Percentiles rank a stretch among this genome's conserved stretches.
Evolutionary conservation across 2,888 invertebrate genomes (phyloP).

Genomic region (Drosophila mercatorum): DNA sequence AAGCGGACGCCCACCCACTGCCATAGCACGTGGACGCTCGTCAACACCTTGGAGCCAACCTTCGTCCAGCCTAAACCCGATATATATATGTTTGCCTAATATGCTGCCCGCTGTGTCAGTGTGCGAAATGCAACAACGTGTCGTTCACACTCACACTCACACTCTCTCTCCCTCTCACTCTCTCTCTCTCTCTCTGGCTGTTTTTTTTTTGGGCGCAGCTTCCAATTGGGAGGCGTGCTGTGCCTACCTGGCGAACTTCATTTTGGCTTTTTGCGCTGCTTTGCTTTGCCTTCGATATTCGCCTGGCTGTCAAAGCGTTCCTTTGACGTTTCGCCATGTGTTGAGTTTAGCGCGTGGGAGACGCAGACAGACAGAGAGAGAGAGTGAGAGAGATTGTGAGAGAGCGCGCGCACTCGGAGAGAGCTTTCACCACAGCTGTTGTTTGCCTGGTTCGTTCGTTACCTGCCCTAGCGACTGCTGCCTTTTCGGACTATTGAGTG

Average conservation of each 20-base stretch:
- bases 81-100: slow-evolving; percentile 22
- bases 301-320: slow-evolving; percentile 59
- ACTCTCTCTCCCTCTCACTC: not conserved
- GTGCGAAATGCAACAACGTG: slow-evolving; percentile 77
- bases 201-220: slow-evolving; percentile 46
- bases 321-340: slow-evolving; percentile 71
- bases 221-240: slow-evolving; percentile 35
- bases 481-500: slow-evolving; percentile 77
- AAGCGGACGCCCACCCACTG: slow-evolving; percentile 7
- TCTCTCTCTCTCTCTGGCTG: not conserved
- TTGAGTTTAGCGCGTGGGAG: slow-evolving; percentile 59
- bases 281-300: slow-evolving; percentile 42
- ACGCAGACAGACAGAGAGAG: slow-evolving; percentile 10
- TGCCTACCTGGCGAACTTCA: slow-evolving; percentile 65
- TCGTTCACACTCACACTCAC: slow-evolving; percentile 61
- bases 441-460: slow-evolving; percentile 48
- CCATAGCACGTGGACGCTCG: slow-evolving; percentile 59
- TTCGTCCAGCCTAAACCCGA: slow-evolving; percentile 49
- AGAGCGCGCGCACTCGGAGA: not conserved
- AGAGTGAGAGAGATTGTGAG: not conserved
- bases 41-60: slow-evolving; percentile 70
- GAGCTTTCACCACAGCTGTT: slow-evolving; percentile 57
- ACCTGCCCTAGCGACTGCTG: slow-evolving; percentile 51
- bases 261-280: slow-evolving; percentile 42
- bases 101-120: slow-evolving; percentile 50